phyloP scores from a whole-genome alignment of 2,888 invertebrate genomes.

The Volucella zonaria region DNA sequence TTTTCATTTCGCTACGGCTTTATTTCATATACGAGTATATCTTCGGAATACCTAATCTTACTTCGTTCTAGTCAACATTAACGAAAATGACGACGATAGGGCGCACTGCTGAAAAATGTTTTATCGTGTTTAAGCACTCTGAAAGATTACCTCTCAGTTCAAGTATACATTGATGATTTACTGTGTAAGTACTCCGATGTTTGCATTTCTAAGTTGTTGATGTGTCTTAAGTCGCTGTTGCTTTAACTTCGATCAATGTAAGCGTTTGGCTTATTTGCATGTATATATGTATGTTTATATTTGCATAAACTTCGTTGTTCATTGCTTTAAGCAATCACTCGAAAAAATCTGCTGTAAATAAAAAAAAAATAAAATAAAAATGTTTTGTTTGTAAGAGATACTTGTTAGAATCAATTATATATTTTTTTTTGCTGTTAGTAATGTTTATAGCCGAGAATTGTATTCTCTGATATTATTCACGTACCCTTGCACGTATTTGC shows the following conservation, averaged over 20 bases:
- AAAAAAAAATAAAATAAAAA: conserved; percentile 15
- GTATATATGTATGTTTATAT: conserved; percentile 16
- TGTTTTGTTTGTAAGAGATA: conserved; percentile 2
- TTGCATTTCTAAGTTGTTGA: conserved; percentile 31
- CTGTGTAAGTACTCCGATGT: conserved; percentile 18
- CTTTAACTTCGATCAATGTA: conserved; percentile 19
- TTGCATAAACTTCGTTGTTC: conserved; percentile 57
- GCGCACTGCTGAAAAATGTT: conserved; percentile 20
- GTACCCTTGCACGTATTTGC: too few relatives aligned
- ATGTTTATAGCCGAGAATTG: too few relatives aligned
- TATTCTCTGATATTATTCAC: too few relatives aligned
- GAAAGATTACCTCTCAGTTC: conserved; percentile 19
- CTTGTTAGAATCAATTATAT: neutral
- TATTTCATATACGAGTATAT: conserved; percentile 18
- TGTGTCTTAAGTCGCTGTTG: conserved; percentile 26
- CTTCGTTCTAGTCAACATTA: conserved; percentile 6
- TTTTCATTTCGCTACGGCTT: neutral
- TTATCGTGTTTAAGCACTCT: conserved; percentile 5
- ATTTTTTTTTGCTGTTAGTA: too few relatives aligned
- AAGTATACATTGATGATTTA: conserved; percentile 30
- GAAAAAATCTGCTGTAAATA: conserved; percentile 62
- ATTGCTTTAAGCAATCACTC: conserved; percentile 52
- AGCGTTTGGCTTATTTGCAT: conserved; percentile 17
- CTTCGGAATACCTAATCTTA: neutral
- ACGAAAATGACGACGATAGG: conserved; percentile 4